phyloP scores from a whole-genome alignment of 2,113 vertebrate species.

The Brevimyrus niger region DNA sequence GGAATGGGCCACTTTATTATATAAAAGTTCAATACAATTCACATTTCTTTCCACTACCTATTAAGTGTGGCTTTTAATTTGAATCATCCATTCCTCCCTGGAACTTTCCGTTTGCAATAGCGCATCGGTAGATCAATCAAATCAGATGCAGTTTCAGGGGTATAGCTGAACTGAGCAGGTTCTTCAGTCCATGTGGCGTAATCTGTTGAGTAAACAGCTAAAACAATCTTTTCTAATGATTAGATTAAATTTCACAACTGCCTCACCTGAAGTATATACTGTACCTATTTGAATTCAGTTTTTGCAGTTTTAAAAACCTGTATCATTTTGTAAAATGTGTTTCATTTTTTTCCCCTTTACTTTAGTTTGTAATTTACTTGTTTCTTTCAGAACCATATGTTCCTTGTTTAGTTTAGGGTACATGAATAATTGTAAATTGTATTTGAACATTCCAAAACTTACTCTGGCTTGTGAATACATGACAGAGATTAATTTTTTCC shows the following conservation, averaged over 20 bases:
- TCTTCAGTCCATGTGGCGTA: not conserved
- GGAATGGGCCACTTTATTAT: not conserved
- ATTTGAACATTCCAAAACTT: not conserved
- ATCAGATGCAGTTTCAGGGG: not conserved
- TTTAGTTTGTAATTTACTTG: not conserved
- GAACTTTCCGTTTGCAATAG: not conserved
- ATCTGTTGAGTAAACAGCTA: not conserved
- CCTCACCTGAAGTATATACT: not conserved
- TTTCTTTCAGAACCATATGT: not conserved
- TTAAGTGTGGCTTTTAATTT: not conserved
- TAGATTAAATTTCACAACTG: not conserved
- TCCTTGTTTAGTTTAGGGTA: not conserved
- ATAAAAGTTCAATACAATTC: not conserved
- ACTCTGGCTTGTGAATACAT: not conserved
- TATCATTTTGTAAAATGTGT: not conserved
- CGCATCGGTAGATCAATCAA: not conserved
- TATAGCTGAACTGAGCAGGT: not conserved
- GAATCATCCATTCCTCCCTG: not conserved
- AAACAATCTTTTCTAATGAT: not conserved
- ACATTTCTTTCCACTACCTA: not conserved
- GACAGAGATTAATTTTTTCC: not conserved
- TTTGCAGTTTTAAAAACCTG: not conserved
- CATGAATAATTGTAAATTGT: not conserved
- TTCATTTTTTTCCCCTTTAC: not conserved
- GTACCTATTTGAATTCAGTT: not conserved